Base-by-base conservation (phyloP, 1,140 invertebrate species). In the Drosophila novamexicana region DNA sequence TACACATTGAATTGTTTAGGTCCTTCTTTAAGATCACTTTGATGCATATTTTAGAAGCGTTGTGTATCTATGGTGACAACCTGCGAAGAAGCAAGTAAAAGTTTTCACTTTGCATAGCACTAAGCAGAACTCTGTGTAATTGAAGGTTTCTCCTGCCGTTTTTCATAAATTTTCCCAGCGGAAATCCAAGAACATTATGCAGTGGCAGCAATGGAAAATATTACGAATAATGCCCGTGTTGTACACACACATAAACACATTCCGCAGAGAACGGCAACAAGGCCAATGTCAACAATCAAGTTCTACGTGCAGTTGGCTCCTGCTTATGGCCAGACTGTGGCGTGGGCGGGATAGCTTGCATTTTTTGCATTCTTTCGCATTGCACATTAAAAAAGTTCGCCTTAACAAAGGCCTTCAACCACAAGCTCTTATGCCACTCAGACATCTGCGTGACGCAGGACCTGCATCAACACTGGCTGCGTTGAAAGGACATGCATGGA, bases 161-260 rank as follows among this genome's bases (percentile, higher is more conserved):
- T 32, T 14, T 16, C 6, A 1, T 29, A 59, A 32, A 44, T 7
- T 42, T 45, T 7, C 10, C 32, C 18, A 53, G 36, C 14, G 10
- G 39, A 50, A 69, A 61, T 62, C 49, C 49, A 53, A 62, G 61
- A 69, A 54, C 40, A 53, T 62, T 62, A 69, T 69, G 66, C 66
- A 61, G 32, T 45, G 49, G 18, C 57, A 69, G 66, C 47, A 8
- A 53, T 12, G 29, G 37, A 39, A 61, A 61, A 34, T 47, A 40
- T 39, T 42, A 29, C 64, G 36, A 57, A 14, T 34, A 39, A 32
- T 50, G 16, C 36, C 22, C 10, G 8, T 1, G 2, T 6, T 34
- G 36, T 14, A 36, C 42, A 58, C n/a, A 52, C 29, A 14, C 32
- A 36, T 0, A 57, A 45, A 14, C 36, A 52, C 54, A 59, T 50